These are phyloP conservation scores for Varanus salvator DNA, from an alignment of 2,113 vertebrate genomes.

Conservation along the genomic window DNA sequence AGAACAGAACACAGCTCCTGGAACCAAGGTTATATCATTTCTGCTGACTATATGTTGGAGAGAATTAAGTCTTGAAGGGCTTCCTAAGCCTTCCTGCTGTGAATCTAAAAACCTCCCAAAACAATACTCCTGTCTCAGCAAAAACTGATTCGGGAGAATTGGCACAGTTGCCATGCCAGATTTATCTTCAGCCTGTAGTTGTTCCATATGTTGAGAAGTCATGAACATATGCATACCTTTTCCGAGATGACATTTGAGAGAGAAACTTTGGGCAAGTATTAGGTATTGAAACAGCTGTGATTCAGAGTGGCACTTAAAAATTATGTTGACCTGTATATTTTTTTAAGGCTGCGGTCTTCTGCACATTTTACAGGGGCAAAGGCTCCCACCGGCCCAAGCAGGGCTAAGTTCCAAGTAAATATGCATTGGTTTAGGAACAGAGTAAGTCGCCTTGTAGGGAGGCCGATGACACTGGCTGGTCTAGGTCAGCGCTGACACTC, in stretches of 20 bases:
- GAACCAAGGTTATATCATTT: slow-evolving; percentile 25
- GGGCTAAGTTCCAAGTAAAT: too few species aligned
- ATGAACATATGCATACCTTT: neutral
- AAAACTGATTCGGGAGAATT: neutral
- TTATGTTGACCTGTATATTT: neutral
- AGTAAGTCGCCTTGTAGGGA: too few species aligned
- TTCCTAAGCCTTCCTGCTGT: neutral
- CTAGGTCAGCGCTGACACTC: too few species aligned
- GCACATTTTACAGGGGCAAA: too few species aligned
- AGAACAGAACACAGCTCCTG: slow-evolving; percentile 21
- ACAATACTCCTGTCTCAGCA: slow-evolving; percentile 2
- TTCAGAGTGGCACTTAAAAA: neutral
- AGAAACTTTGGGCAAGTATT: neutral
- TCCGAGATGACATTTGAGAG: neutral
- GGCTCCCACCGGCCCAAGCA: too few species aligned
- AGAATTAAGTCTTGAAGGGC: slow-evolving; percentile 19
- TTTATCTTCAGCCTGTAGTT: neutral
- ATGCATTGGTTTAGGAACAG: too few species aligned
- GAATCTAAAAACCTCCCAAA: neutral
- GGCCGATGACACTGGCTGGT: too few species aligned
- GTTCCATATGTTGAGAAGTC: neutral
- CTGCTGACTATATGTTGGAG: slow-evolving; percentile 17
- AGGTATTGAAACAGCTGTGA: neutral
- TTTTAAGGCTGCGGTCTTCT: neutral
- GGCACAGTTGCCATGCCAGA: neutral